Conservation (phyloP, 2,888 invertebrate genomes). For the Drosophila atroscutellata region DNA sequence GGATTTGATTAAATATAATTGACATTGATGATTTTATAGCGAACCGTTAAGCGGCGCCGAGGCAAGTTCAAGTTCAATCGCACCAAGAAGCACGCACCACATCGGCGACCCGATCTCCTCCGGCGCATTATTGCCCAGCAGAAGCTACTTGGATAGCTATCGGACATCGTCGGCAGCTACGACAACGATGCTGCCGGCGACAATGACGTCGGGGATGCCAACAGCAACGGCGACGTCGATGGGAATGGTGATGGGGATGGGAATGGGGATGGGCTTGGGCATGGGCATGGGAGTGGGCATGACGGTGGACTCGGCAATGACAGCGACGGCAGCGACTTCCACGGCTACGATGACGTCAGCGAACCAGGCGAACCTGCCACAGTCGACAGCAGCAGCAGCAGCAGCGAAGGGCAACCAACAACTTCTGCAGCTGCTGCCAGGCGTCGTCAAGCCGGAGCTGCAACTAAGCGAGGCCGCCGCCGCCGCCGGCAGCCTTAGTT, state of each 20-base stretch:
- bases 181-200: slow-evolving; percentile 86
- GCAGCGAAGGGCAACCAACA: slow-evolving; percentile 66
- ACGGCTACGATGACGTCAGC: slow-evolving; percentile 76
- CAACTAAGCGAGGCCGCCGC: slow-evolving; percentile 68
- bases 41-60: slow-evolving; percentile 84
- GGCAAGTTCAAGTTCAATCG: slow-evolving; percentile 91
- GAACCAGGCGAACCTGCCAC: slow-evolving; percentile 66
- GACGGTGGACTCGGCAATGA: slow-evolving; percentile 69
- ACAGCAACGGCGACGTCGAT: slow-evolving; percentile 81
- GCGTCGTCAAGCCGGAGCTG: slow-evolving; percentile 46
- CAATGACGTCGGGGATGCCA: slow-evolving; percentile 80
- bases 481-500: slow-evolving; percentile 51
- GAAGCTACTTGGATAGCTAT: slow-evolving; percentile 85
- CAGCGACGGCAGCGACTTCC: slow-evolving; percentile 75
- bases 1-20: background rate
- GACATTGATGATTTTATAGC: slow-evolving; percentile 48
- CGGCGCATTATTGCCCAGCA: slow-evolving; percentile 85
- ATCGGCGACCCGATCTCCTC: slow-evolving; percentile 86
- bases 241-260: slow-evolving; percentile 79
- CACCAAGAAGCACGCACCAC: slow-evolving; percentile 94
- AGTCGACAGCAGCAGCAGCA: slow-evolving; percentile 61
- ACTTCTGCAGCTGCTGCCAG: slow-evolving; percentile 68
- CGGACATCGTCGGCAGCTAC: slow-evolving; percentile 86
- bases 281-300: slow-evolving; percentile 74
- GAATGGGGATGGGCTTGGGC: slow-evolving; percentile 71